phyloP scores from a whole-genome alignment of 2,888 invertebrate genomes.

The Ennomos erosarius region DNA sequence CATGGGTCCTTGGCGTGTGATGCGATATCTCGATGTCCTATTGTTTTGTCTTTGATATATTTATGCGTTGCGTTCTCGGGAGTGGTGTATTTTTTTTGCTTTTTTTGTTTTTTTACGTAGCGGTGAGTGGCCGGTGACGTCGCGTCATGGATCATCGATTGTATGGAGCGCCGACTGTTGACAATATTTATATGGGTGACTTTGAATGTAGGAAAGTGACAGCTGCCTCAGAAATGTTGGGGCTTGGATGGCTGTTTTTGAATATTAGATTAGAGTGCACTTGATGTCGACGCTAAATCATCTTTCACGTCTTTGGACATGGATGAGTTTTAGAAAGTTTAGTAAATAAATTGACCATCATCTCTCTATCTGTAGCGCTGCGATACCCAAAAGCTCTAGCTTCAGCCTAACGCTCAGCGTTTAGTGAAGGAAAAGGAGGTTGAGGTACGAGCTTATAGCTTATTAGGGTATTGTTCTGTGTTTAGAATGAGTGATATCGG shows the following conservation, averaged over 20 bases:
- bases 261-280: conserved; percentile 11
- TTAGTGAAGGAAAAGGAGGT: no score
- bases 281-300: neutral
- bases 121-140: conserved; percentile 70
- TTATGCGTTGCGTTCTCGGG: conserved; percentile 77
- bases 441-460: no score
- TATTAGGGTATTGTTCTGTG: no score
- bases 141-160: conserved; percentile 67
- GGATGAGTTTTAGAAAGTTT: no score
- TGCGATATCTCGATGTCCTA: conserved; percentile 81
- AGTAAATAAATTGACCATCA: no score
- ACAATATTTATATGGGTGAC: conserved; percentile 70
- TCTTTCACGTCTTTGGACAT: no score
- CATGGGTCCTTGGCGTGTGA: conserved; percentile 75
- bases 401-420: no score
- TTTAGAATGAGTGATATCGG: no score
- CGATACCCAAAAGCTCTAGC: no score
- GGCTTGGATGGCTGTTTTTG: conserved; percentile 16
- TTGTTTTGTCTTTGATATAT: conserved; percentile 85
- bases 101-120: conserved; percentile 48
- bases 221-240: conserved; percentile 23
- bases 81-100: conserved; percentile 57
- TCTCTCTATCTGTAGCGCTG: no score
- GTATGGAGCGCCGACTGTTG: conserved; percentile 56
- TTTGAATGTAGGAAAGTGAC: conserved; percentile 57